Evolutionary conservation across 2,888 invertebrate genomes (phyloP).

Genomic region (Celastrina argiolus): DNA sequence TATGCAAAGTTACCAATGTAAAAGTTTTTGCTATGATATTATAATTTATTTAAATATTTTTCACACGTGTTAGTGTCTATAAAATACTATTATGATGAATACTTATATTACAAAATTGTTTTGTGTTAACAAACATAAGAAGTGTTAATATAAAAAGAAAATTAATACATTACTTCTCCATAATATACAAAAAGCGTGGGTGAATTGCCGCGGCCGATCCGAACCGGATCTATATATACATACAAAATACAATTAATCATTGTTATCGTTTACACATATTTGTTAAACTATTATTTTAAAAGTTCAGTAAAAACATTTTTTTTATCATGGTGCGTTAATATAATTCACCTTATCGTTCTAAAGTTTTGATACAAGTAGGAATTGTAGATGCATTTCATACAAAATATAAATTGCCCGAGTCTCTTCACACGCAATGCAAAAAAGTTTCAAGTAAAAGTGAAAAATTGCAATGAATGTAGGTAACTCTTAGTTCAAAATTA

Average conservation of each 20-base stretch:
- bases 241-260: too few species aligned
- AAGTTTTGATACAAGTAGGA: neutral
- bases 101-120: too few species aligned
- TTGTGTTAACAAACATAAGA: neutral
- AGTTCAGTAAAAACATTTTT: neutral
- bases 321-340: neutral
- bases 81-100: too few species aligned
- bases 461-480: neutral
- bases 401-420: neutral
- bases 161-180: neutral
- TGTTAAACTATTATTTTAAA: neutral
- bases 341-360: neutral
- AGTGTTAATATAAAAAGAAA: neutral
- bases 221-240: constrained; percentile 3
- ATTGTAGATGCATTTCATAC: neutral
- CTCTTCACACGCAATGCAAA: neutral
- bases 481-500: neutral
- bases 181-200: neutral
- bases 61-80: too few species aligned
- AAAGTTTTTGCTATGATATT: too few species aligned
- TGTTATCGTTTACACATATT: neutral
- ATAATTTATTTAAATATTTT: too few species aligned
- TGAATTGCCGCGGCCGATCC: neutral
- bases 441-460: neutral
- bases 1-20: too few species aligned